Evolutionary conservation across 2,888 invertebrate genomes (phyloP).

Genomic region (Opisthograptis luteolata): DNA sequence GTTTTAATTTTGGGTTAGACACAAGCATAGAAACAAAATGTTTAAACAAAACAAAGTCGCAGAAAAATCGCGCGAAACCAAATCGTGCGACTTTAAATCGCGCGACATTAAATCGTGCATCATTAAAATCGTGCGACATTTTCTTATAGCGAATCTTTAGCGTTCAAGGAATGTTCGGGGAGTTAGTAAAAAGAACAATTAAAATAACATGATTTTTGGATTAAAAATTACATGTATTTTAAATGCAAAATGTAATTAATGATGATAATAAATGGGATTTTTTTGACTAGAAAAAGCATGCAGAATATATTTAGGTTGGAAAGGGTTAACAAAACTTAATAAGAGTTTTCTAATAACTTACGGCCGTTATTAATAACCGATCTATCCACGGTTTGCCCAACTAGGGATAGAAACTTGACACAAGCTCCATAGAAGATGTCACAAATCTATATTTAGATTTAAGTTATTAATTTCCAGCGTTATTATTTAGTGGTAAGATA

Average conservation of each 20-base stretch:
- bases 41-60: not conserved
- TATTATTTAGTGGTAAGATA: no score
- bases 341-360: no score
- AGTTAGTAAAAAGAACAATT: conserved; percentile 14
- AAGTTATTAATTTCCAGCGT: no score
- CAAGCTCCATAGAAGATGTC: no score
- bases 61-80: no score
- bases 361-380: no score
- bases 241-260: conserved; percentile 45
- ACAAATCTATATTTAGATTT: no score
- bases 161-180: conserved; percentile 11
- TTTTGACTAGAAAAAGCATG: conserved; percentile 56
- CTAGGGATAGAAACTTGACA: no score
- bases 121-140: conserved; percentile 3
- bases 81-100: not conserved
- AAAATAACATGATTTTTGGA: conserved; percentile 17
- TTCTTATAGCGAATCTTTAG: not conserved
- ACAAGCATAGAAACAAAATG: not conserved
- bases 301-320: no score
- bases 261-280: conserved; percentile 38
- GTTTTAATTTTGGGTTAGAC: conserved; percentile 8
- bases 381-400: no score
- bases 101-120: not conserved
- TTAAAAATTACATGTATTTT: conserved; percentile 19
- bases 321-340: no score